Conservation (phyloP, 1,140 invertebrate species). For the Drosophila ironensis region DNA sequence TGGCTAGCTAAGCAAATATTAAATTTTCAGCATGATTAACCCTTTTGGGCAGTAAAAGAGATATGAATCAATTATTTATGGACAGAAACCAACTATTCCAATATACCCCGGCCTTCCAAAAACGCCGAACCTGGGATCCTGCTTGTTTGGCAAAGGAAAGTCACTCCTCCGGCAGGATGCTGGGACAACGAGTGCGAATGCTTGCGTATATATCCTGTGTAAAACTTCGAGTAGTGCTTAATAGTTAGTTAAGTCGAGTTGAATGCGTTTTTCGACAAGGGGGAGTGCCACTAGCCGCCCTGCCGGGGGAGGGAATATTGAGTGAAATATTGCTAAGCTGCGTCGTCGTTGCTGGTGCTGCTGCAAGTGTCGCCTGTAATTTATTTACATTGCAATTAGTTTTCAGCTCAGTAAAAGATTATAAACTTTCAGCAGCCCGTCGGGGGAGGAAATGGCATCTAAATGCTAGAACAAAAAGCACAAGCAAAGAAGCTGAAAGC, state of each 20-base stretch:
- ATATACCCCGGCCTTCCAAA: too few relatives aligned
- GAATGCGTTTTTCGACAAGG: conserved; percentile 69
- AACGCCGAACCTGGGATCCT: too few relatives aligned
- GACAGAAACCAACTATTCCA: too few relatives aligned
- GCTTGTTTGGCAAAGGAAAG: not conserved
- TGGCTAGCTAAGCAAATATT: too few relatives aligned
- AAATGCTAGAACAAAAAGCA: conserved; percentile 8
- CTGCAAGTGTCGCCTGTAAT: conserved; percentile 75
- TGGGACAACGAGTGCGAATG: conserved; percentile 53
- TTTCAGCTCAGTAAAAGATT: conserved; percentile 78
- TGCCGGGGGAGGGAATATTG: conserved; percentile 75
- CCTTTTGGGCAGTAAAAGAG: too few relatives aligned
- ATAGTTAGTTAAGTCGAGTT: conserved; percentile 80
- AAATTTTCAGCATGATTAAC: too few relatives aligned
- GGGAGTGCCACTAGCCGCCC: conserved; percentile 17
- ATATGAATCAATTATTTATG: too few relatives aligned
- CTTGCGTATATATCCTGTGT: conserved; percentile 69
- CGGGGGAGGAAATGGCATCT: not conserved
- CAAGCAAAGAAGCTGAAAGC: conserved; percentile 16
- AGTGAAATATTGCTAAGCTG: conserved; percentile 64
- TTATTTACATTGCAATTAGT: conserved; percentile 82
- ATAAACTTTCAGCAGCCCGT: conserved; percentile 64
- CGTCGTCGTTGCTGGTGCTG: conserved; percentile 2
- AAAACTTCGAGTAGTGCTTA: conserved; percentile 77
- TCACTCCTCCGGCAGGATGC: conserved; percentile 3